Conservation (phyloP, 37 sponge, comb jelly and placozoan species). For the Agelas oroides region DNA sequence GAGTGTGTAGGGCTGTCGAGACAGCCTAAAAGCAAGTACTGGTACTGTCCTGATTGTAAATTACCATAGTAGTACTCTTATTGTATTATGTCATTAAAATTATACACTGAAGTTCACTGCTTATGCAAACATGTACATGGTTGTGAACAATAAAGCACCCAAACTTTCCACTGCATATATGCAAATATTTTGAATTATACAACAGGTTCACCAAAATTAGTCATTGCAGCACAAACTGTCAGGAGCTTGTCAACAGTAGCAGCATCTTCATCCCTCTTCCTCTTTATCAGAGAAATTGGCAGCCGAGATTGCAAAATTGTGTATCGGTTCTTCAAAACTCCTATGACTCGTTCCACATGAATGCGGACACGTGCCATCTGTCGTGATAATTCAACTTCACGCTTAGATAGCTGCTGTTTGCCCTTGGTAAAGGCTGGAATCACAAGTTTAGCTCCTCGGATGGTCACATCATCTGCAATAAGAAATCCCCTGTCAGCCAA, state of each 20-base stretch:
- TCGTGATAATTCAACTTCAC: constrained; percentile 41
- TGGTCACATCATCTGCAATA: constrained; percentile 43
- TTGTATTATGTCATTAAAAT: no score
- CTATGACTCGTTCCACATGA: constrained; percentile 58
- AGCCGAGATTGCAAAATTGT: constrained; percentile 25
- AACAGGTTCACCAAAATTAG: constrained; percentile 20
- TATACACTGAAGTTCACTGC: no score
- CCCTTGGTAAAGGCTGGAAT: constrained; percentile 53
- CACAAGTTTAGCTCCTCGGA: constrained; percentile 45
- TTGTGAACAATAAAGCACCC: no score
- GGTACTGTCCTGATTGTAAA: constrained; percentile 33
- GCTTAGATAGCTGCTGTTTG: constrained; percentile 30
- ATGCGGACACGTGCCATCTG: constrained; percentile 42
- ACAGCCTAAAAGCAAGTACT: background rate
- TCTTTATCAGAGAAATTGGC: constrained; percentile 9
- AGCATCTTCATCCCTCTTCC: constrained; percentile 7
- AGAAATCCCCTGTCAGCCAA: constrained; percentile 51
- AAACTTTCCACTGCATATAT: background rate
- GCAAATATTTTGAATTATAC: background rate
- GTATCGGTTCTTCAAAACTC: constrained; percentile 46
- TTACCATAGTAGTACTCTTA: no score
- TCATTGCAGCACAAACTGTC: constrained; percentile 44
- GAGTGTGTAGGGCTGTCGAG: constrained; percentile 2
- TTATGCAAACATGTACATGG: no score
- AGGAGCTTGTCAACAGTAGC: constrained; percentile 21